These are phyloP conservation scores for Diphyllodes magnificus DNA, from an alignment of 2,113 vertebrate species.

Conservation along the genomic window DNA sequence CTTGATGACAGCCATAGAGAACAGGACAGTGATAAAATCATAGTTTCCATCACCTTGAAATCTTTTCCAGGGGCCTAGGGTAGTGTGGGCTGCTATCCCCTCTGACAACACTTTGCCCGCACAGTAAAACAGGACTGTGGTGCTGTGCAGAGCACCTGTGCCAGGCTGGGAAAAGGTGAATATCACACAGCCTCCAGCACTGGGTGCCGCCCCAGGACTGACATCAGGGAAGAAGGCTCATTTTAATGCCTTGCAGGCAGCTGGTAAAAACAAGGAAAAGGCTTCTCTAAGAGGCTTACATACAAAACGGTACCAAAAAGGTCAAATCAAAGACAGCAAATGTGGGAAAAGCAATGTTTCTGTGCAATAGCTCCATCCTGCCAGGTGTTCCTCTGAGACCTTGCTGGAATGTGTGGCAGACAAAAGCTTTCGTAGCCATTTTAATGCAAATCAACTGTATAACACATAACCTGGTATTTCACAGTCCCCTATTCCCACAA, in stretches of 20 bases:
- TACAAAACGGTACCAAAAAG: neutral
- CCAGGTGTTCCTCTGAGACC: conserved; percentile 1
- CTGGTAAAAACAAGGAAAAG: neutral
- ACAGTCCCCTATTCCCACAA: neutral
- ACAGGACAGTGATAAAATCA: neutral
- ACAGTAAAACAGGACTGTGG: neutral
- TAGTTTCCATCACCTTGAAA: neutral
- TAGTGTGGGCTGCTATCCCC: neutral
- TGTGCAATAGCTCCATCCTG: neutral
- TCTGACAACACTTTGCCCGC: neutral
- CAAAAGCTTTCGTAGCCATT: neutral
- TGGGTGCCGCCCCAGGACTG: neutral
- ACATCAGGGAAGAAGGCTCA: neutral
- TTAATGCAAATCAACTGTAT: conserved; percentile 11
- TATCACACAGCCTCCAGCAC: neutral
- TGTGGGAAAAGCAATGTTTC: neutral
- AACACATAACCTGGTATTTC: neutral
- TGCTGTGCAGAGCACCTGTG: neutral
- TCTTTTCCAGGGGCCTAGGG: neutral
- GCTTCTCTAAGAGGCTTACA: neutral
- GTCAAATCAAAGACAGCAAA: neutral
- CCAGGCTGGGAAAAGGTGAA: neutral
- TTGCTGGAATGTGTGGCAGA: neutral
- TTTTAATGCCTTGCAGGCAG: neutral
- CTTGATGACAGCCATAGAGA: neutral